These are phyloP conservation scores for Monochamus alternatus DNA, from an alignment of 2,888 invertebrate genomes.

Conservation along the genomic window DNA sequence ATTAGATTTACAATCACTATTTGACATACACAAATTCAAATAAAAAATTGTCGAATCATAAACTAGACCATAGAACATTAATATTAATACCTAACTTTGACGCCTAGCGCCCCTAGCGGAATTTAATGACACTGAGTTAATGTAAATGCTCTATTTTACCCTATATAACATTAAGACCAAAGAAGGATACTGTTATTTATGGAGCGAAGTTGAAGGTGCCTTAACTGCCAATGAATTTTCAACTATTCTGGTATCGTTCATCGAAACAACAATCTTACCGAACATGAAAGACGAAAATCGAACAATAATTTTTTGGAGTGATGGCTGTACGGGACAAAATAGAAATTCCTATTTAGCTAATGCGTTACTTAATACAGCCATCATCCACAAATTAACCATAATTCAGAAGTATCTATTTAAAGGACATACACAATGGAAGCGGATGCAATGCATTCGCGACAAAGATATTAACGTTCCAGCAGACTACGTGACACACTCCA, in stretches of 20 bases:
- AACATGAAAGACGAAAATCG: neutral
- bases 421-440: conserved; percentile 28
- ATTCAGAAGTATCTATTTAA: conserved; percentile 21
- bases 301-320: conserved; percentile 23
- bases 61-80: too few relatives aligned
- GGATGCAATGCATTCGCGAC: conserved; percentile 18
- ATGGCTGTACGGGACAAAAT: conserved; percentile 25
- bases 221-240: conserved; percentile 26
- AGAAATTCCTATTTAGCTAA: conserved; percentile 14
- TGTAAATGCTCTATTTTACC: too few relatives aligned
- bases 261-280: conserved; percentile 1
- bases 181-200: conserved; percentile 25
- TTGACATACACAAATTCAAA: too few relatives aligned
- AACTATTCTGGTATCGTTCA: conserved; percentile 12
- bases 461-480: conserved; percentile 16
- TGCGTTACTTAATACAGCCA: neutral
- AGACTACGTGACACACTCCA: conserved; percentile 12
- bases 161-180: conserved; percentile 19
- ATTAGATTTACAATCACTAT: too few relatives aligned
- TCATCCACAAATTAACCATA: neutral
- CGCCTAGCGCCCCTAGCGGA: too few relatives aligned
- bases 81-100: too few relatives aligned
- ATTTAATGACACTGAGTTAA: too few relatives aligned
- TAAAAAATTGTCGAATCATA: too few relatives aligned
- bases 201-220: conserved; percentile 18